These are phyloP conservation scores for Colinus virginianus DNA, from an alignment of 2,113 vertebrate genomes.

Conservation along the genomic window DNA sequence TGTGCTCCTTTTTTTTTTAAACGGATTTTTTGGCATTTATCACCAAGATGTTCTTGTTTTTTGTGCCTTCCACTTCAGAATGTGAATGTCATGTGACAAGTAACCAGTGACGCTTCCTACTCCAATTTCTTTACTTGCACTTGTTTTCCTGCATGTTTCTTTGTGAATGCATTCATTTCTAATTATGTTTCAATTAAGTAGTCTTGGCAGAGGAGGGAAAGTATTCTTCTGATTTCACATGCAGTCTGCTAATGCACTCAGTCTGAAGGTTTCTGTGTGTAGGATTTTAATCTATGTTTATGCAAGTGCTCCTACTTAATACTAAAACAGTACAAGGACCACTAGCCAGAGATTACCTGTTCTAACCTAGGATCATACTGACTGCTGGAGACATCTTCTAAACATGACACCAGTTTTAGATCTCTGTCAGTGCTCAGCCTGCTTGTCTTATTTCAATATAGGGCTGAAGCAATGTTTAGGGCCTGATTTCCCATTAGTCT, in stretches of 20 bases:
- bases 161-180: background rate
- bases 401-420: background rate
- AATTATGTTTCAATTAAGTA: background rate
- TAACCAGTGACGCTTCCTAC: background rate
- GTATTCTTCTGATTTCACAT: background rate
- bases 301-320: background rate
- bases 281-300: background rate
- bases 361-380: background rate
- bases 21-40: background rate
- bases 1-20: background rate
- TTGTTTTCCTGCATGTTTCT: rapidly evolving
- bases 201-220: background rate
- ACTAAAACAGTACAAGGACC: background rate
- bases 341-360: background rate
- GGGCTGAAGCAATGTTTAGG: background rate
- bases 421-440: background rate
- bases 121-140: background rate
- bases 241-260: background rate
- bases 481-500: background rate
- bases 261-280: rapidly evolving
- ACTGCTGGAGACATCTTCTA: background rate
- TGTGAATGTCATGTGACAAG: background rate
- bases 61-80: background rate
- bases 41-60: rapidly evolving
- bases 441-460: background rate